These are phyloP conservation scores for Halotydeus destructor DNA, from an alignment of 1,140 invertebrate species.

Conservation along the genomic window DNA sequence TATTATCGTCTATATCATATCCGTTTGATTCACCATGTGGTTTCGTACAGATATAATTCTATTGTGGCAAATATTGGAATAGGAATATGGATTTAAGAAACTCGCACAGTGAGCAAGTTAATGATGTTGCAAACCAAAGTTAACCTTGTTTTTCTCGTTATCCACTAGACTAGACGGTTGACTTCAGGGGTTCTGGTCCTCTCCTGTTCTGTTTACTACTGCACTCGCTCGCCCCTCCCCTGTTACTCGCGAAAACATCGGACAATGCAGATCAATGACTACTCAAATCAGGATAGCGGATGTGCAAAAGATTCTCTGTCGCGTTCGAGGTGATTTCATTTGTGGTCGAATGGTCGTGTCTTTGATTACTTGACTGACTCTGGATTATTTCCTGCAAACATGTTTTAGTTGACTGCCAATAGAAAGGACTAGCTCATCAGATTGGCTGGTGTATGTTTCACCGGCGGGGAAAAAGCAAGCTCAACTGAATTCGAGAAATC, in stretches of 20 bases:
- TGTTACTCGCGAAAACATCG: conserved; percentile 72
- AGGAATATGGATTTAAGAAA: conserved; percentile 80
- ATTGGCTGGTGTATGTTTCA: conserved; percentile 72
- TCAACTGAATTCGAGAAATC: conserved; percentile 69
- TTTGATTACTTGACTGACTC: conserved; percentile 10
- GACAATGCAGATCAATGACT: conserved; percentile 79
- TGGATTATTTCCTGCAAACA: conserved; percentile 39
- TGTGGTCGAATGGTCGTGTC: conserved; percentile 33
- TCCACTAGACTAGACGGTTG: conserved; percentile 34
- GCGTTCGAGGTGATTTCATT: conserved; percentile 88
- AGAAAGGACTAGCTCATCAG: conserved; percentile 80
- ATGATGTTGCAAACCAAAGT: not conserved
- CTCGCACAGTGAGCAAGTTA: conserved; percentile 50
- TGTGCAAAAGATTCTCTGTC: conserved; percentile 84
- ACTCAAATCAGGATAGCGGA: conserved; percentile 74
- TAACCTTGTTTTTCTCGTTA: conserved; percentile 18
- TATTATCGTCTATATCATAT: no score
- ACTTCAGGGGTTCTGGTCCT: conserved; percentile 56
- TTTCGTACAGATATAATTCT: conserved; percentile 84
- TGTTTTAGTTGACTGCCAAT: conserved; percentile 65
- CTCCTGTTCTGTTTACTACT: no score
- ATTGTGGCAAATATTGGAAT: conserved; percentile 83
- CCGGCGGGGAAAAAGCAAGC: conserved; percentile 75
- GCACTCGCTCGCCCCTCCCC: no score
- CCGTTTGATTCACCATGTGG: conserved; percentile 73